phyloP scores from a whole-genome alignment of 2,888 invertebrate species.

The Emmelina monodactyla region DNA sequence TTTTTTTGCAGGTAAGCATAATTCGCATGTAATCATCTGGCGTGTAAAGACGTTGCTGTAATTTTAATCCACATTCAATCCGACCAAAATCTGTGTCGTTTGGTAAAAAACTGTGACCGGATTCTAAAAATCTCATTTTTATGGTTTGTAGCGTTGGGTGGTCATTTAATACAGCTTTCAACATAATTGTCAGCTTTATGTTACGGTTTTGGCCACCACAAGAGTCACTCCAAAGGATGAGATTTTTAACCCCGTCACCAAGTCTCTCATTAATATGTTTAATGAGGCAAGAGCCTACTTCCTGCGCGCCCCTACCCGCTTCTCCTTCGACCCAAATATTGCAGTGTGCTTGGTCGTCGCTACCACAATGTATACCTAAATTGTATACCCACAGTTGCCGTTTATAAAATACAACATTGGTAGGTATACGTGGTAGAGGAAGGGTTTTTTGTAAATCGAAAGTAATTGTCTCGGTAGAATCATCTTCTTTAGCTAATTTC shows the following conservation, averaged over 20 bases:
- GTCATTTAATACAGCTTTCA: constrained; percentile 1
- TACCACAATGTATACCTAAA: constrained; percentile 14
- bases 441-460: constrained; percentile 12
- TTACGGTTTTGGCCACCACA: not conserved
- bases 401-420: constrained; percentile 15
- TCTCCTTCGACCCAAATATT: constrained; percentile 16
- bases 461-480: constrained; percentile 6
- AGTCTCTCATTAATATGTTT: constrained; percentile 2
- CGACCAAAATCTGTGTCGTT: constrained; percentile 1
- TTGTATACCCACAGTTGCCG: constrained; percentile 16
- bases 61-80: not conserved
- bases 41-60: constrained; percentile 1
- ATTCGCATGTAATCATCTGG: constrained; percentile 1
- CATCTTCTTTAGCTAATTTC: constrained; percentile 5
- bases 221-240: not conserved
- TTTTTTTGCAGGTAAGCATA: not conserved
- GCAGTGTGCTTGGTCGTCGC: constrained; percentile 12
- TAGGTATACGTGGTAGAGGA: constrained; percentile 10
- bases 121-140: not conserved
- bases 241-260: not conserved
- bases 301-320: constrained; percentile 16
- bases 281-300: no score
- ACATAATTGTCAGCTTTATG: not conserved
- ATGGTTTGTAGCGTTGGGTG: not conserved
- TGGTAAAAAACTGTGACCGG: constrained; percentile 1